Base-by-base conservation (phyloP, 64 coral and sea anemone genomes). In the Platygyra sinensis region DNA sequence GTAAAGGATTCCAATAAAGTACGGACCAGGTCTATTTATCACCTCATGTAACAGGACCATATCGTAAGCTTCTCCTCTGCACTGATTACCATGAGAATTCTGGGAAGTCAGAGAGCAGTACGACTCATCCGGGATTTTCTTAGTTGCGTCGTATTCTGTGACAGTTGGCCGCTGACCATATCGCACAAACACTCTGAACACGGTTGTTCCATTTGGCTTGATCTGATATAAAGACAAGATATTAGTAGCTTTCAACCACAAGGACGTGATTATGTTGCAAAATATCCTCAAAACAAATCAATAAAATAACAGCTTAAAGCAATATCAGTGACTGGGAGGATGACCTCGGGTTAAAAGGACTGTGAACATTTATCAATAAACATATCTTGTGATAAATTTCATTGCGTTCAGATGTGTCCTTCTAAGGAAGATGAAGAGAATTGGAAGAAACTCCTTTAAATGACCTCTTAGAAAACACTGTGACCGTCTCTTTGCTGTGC, bases 1-100 rank as follows among this genome's bases (percentile, higher is more conserved):
- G 61, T 79, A 80, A 11, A 93, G 52, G 63, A 93, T 88, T 27
- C 91, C 91, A 82, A 93, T 93, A 54, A 62, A 93, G 65, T 93
- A 93, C 29, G 39, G 72, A 16, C 86, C 91, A 14, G 67, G 60
- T 27, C 62, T 75, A 31, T 25, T 88, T 49, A 93, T 60, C n/a
- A 89, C 46, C 51, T 81, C 9, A 9, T 86, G 55, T 20, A 62
- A 87, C 16, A 93, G 46, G 33, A 88, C 80, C 16, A 93, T 22
- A 13, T 78, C 49, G 86, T 88, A 59, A 10, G 85, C 75, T 13
- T 62, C 31, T 20, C 52, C 51, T 60, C 6, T 64, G 13, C 91
- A 93, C n/a, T n/a, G n/a, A n/a, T 46, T 46, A 46, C 42, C 42
- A 6, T 46, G 42, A 8, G 62, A 18, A 18, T 25, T 29, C 18